These are phyloP conservation scores for Thereva unica DNA, from an alignment of 2,888 invertebrate genomes.

Conservation along the genomic window DNA sequence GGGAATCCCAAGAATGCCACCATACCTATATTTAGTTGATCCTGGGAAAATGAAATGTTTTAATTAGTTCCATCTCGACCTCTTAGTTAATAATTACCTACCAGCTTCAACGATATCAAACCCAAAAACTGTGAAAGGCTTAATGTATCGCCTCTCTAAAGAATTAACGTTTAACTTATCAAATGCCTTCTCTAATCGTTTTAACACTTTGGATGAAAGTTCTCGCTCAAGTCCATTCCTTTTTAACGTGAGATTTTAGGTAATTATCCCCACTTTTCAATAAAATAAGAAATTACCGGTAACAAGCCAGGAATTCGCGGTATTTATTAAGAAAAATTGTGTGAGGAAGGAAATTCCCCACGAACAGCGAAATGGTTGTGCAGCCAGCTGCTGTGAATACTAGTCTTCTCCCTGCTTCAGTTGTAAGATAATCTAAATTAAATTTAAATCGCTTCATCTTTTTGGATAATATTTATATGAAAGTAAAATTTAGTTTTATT, in stretches of 20 bases:
- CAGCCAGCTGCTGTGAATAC: conserved; percentile 60
- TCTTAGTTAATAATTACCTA: conserved; percentile 47
- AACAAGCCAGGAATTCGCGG: conserved; percentile 66
- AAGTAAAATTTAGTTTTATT: too few relatives aligned
- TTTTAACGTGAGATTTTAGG: conserved; percentile 44
- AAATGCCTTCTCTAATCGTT: conserved; percentile 64
- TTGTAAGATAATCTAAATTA: conserved; percentile 60
- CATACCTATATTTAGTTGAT: conserved; percentile 62
- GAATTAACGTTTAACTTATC: conserved; percentile 64
- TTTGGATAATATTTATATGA: too few relatives aligned
- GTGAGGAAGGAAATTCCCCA: conserved; percentile 64
- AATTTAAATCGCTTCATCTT: too few relatives aligned
- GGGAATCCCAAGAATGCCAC: conserved; percentile 75
- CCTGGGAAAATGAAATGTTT: conserved; percentile 51
- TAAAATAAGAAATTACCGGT: conserved; percentile 60
- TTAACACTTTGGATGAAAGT: conserved; percentile 60
- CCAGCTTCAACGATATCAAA: conserved; percentile 76
- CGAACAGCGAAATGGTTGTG: conserved; percentile 56
- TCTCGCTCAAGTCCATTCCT: conserved; percentile 67
- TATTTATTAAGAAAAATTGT: conserved; percentile 66
- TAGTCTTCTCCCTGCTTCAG: conserved; percentile 62
- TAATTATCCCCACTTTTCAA: conserved; percentile 9
- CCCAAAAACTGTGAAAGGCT: conserved; percentile 73
- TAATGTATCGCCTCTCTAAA: conserved; percentile 60
- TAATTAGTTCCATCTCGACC: neutral